Conservation (phyloP, 2,888 invertebrate genomes). For the Ligdia adustata region DNA sequence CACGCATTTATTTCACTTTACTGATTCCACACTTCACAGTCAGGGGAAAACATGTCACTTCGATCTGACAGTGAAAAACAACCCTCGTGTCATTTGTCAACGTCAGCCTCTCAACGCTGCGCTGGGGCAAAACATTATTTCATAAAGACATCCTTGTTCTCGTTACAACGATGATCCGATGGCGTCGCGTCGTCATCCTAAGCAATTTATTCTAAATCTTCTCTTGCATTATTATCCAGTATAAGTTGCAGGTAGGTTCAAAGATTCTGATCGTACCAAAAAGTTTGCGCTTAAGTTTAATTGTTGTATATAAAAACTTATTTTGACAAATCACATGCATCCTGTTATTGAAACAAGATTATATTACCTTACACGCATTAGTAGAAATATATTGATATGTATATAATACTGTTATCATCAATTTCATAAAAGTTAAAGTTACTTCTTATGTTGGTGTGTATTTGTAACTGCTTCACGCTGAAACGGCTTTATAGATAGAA, state of each 20-base stretch:
- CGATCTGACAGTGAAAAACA: slow-evolving; percentile 81
- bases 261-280: no score
- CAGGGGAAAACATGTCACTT: slow-evolving; percentile 76
- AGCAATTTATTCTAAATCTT: slow-evolving; percentile 52
- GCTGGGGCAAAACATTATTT: slow-evolving; percentile 77
- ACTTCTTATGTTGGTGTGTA: no score
- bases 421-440: no score
- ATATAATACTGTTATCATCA: no score
- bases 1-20: slow-evolving; percentile 64
- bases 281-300: no score
- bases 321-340: no score
- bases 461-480: no score
- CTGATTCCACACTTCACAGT: slow-evolving; percentile 69
- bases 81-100: slow-evolving; percentile 77
- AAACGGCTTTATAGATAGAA: no score
- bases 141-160: slow-evolving; percentile 80
- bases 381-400: no score
- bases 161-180: slow-evolving; percentile 62
- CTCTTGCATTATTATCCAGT: slow-evolving; percentile 23
- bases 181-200: slow-evolving; percentile 46
- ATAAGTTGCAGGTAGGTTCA: not conserved
- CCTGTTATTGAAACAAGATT: no score
- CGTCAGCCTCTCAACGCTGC: slow-evolving; percentile 74
- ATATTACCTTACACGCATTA: no score
- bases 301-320: no score